Base-by-base conservation (phyloP, 1,140 invertebrate genomes). In the Epicauta chinensis region DNA sequence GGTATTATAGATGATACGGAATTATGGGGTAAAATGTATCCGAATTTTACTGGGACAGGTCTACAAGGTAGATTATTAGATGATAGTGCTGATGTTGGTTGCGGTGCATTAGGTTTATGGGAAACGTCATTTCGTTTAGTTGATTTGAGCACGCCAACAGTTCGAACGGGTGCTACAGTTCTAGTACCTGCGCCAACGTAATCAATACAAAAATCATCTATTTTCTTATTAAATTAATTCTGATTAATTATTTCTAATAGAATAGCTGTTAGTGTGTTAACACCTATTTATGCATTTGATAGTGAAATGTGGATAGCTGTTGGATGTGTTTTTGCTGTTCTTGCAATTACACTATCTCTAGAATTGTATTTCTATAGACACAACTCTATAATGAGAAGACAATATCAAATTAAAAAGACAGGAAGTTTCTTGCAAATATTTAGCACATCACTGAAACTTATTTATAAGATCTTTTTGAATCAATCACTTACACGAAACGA, bases 61-160 rank as follows among this genome's bases (percentile, higher is more conserved):
- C 66, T 80, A 23, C 53, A 79, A 15, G 79, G 79, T 11, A 76
- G 73, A 57, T 66, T 81, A 2, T 70, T 73, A 11, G 69, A 71
- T 56, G 78, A 79, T 56, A 67, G 66, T 11, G 78, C 77, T 12
- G 78, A 81, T 64, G 53, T 81, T 35, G 80, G 78, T 29, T 62
- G 61, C 51, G 77, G 69, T 56, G 77, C 78, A 16, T 61, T 81
- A 2, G 81, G 79, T 65, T 73, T 75, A 10, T 81, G 79, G 79
- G 76, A 74, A 56, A 69, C 75, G 58, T 72, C 73, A 64, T 79
- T 72, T 58, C 51, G 63, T 34, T 76, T 65, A 49, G 60, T 82
- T 57, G 79, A 81, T 62, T 74, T 78, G 50, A 75, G 78, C 1
- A 70, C 67, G 51, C 67, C 77, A 1, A 64, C 69, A 47, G 67